Conservation (phyloP, 1,140 invertebrate species). For the Cotesia typhae region DNA sequence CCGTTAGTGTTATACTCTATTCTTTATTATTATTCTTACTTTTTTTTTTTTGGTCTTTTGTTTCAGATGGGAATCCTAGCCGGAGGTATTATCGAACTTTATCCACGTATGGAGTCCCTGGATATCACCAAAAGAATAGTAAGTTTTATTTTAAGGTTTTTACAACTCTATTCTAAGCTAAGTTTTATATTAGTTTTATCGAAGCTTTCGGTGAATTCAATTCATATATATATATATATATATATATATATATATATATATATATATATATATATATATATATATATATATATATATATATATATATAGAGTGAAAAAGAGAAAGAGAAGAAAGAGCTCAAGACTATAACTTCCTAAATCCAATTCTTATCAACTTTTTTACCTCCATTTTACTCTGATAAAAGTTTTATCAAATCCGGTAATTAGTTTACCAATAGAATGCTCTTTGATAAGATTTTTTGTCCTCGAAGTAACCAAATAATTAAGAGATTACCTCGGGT, state of each 20-base stretch:
- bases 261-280: background rate
- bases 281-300: background rate
- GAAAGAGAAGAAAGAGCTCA: background rate
- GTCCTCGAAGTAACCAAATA: too few species aligned
- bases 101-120: constrained; percentile 40
- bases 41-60: constrained; percentile 31
- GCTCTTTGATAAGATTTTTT: too few species aligned
- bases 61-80: constrained; percentile 43
- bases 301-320: background rate
- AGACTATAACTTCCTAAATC: background rate
- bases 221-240: background rate
- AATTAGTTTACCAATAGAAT: too few species aligned
- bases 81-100: constrained; percentile 41
- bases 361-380: constrained; percentile 3
- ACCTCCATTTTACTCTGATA: background rate
- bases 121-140: constrained; percentile 41
- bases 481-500: too few species aligned
- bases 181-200: constrained; percentile 21
- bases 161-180: background rate
- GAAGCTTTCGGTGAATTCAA: background rate
- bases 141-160: constrained; percentile 25
- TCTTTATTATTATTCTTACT: background rate
- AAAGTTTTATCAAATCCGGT: too few species aligned
- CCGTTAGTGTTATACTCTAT: too few species aligned
- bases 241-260: background rate